Evolutionary conservation across 2,113 vertebrate species (phyloP), one percentile per base, ranked within the genome.

Genomic region (Cebidichthys violaceus): DNA sequence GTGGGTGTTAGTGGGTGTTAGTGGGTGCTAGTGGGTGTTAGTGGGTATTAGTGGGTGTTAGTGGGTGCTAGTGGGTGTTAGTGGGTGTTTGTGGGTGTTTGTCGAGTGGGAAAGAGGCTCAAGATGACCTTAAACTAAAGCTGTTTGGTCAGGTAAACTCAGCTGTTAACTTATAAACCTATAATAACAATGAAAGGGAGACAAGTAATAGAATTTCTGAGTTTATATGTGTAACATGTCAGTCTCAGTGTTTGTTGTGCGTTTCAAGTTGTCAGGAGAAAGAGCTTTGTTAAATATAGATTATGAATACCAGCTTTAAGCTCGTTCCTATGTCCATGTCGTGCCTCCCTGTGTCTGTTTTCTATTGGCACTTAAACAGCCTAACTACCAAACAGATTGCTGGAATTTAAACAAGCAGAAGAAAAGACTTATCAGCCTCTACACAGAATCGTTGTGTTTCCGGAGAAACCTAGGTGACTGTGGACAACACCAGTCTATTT

Each of bases 341-440:
- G 29, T 69, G 22, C 45, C 20, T 74, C 41, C 29, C 13, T 1
- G 57, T 72, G n/a, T 71, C 74, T 78, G 37, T 54, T 47, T 59
- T 80, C 45, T 64, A 13, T 71, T 47, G 62, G 60, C 39, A 35
- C 33, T 74, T 77, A 41, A 81, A 69, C 75, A 65, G n/a, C 47
- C 15, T 29, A 31, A 65, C 29, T 35, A 74, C 76, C n/a, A 79
- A 68, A 66, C 57, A 78, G 73, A 72, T 18, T 65, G 20, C 27
- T 55, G 66, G 50, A 81, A 67, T 74, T 84, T 41, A 77, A 78
- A 69, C 82, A 76, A 83, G 64, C 65, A 45, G 64, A 78, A 59
- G 27, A 67, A 29, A 31, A 47, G 41, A 55, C 17, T 52, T 2
- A 60, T 66, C 18, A 20, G 43, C 62, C 74, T 43, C 45, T 22